Evolutionary conservation across 2,797 vertebrate species (phyloP).

Genomic region (Hypotaenidia okinawae): DNA sequence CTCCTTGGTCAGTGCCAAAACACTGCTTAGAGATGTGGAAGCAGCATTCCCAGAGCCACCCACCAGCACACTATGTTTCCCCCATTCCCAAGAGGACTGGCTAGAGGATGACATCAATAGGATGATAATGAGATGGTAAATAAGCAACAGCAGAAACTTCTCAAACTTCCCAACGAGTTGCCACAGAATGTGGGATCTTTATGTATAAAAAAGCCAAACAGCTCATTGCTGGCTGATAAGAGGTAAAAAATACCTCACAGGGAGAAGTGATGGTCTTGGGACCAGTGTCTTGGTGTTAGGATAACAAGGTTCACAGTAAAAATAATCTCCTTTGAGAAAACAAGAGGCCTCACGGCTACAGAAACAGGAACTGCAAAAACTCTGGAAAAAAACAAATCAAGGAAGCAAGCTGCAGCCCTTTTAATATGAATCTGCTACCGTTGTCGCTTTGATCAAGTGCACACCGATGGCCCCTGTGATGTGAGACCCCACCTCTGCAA

Average conservation of each 20-base stretch:
- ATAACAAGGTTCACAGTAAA: background rate
- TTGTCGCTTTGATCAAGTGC: background rate
- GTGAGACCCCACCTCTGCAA: background rate
- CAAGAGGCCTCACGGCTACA: background rate
- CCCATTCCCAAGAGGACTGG: background rate
- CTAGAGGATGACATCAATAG: background rate
- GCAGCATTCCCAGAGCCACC: background rate
- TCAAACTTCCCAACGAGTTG: background rate
- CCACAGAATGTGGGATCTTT: background rate
- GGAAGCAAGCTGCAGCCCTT: background rate
- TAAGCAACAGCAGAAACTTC: background rate
- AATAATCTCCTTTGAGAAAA: background rate
- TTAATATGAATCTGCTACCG: background rate
- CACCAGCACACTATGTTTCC: background rate
- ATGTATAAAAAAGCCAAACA: background rate
- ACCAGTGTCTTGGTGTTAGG: background rate
- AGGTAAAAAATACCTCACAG: background rate
- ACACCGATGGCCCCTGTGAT: background rate
- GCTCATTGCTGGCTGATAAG: background rate
- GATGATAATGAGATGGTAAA: background rate
- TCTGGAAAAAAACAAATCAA: background rate
- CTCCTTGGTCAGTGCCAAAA: background rate
- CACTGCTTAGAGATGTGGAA: background rate
- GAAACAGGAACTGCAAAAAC: background rate
- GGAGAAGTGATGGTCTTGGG: background rate